Conservation (phyloP, 92 coral and sea anemone genomes). For the Anthopleura xanthogrammica region DNA sequence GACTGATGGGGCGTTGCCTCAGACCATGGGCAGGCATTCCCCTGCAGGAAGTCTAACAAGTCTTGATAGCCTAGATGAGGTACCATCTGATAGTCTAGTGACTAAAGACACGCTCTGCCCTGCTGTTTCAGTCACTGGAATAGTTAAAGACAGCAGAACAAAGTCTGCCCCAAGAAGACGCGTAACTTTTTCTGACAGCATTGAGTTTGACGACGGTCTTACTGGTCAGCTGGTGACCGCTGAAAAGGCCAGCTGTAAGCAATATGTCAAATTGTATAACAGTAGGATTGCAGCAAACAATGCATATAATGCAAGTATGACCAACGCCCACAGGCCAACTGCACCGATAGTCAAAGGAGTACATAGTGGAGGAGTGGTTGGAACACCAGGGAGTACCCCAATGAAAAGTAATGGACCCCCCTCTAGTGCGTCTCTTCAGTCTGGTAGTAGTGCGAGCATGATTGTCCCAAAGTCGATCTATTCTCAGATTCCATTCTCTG, state of each 20-base stretch:
- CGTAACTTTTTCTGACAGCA: conserved; percentile 92
- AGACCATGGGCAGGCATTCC: conserved; percentile 83
- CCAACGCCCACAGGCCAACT: background rate
- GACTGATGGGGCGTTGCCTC: conserved; percentile 86
- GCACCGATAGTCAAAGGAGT: background rate
- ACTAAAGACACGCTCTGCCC: conserved; percentile 18
- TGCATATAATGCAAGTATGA: background rate
- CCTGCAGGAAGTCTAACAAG: conserved; percentile 93
- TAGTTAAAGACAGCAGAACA: conserved; percentile 49
- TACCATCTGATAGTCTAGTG: conserved; percentile 41
- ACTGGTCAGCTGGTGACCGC: conserved; percentile 85
- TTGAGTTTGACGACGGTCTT: conserved; percentile 93
- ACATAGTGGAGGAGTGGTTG: conserved; percentile 8
- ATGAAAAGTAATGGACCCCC: conserved; percentile 3
- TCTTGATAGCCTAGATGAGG: conserved; percentile 89
- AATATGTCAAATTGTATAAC: conserved; percentile 58
- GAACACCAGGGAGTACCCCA: conserved; percentile 37
- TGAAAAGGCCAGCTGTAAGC: conserved; percentile 78
- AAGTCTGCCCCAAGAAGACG: conserved; percentile 71
- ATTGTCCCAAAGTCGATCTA: conserved; percentile 37
- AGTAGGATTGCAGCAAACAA: conserved; percentile 38
- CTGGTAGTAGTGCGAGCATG: conserved; percentile 34
- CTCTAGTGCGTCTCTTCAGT: conserved; percentile 1
- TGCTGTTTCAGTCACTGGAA: conserved; percentile 45
- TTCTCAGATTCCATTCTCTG: conserved; percentile 14